These are phyloP conservation scores for Carapus acus DNA, from an alignment of 2,797 vertebrate species.

Conservation along the genomic window DNA sequence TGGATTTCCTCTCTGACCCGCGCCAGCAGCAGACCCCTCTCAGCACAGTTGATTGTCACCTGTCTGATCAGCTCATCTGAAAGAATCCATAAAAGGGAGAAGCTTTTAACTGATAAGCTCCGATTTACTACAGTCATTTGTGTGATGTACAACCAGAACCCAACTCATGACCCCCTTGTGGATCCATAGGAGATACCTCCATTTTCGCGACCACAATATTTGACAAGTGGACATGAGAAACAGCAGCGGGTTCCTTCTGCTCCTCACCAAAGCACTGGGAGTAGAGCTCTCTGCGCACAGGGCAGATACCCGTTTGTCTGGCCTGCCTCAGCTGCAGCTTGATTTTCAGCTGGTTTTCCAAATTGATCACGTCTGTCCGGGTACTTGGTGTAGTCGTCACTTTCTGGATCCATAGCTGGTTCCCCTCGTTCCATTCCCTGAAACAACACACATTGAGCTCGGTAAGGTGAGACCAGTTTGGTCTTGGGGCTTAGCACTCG, in stretches of 20 bases:
- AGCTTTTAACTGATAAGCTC: neutral
- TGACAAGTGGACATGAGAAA: no score
- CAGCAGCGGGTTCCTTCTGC: no score
- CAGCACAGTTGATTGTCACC: slow-evolving; percentile 86
- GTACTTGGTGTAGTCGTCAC: slow-evolving; percentile 86
- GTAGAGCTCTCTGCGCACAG: slow-evolving; percentile 88
- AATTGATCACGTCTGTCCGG: slow-evolving; percentile 78
- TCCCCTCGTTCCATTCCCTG: slow-evolving; percentile 85
- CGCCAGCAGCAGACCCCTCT: slow-evolving; percentile 84
- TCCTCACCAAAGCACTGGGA: slow-evolving; percentile 88
- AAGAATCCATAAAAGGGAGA: neutral
- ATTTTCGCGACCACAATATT: no score
- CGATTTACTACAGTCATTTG: no score
- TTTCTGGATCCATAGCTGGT: slow-evolving; percentile 84
- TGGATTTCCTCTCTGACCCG: slow-evolving; percentile 86
- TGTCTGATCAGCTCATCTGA: slow-evolving; percentile 93
- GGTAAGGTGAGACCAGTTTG: neutral
- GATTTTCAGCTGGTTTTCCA: slow-evolving; percentile 82
- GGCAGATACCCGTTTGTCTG: slow-evolving; percentile 86
- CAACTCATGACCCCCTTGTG: no score
- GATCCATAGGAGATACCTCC: no score
- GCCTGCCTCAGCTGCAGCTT: slow-evolving; percentile 85
- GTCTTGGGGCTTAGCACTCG: neutral
- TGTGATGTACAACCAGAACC: no score
- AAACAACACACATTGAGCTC: slow-evolving; percentile 4